Evolutionary conservation across 2,888 invertebrate species (phyloP).

Genomic region (Ceratothoa steindachneri): DNA sequence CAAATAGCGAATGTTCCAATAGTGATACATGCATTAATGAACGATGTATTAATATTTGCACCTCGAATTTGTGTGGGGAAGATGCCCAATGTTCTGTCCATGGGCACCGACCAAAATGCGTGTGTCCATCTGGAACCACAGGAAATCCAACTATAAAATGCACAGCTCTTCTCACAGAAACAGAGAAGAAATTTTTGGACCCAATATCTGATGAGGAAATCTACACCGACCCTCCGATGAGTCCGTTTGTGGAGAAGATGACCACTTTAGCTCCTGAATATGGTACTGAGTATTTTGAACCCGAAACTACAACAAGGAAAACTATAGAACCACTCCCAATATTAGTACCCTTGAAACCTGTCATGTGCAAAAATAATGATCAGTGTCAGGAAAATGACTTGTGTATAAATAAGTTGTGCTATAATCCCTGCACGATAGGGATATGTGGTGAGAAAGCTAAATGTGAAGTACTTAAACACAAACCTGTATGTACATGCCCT

Average conservation of each 20-base stretch:
- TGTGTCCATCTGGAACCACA: constrained; percentile 67
- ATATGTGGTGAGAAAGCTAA: constrained; percentile 75
- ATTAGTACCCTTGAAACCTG: constrained; percentile 10
- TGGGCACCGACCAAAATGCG: constrained; percentile 60
- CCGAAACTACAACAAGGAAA: constrained; percentile 12
- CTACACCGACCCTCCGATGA: neutral
- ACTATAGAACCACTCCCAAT: constrained; percentile 28
- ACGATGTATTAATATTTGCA: constrained; percentile 29
- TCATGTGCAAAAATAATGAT: constrained; percentile 35
- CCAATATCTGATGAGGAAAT: neutral
- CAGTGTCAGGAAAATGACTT: constrained; percentile 25
- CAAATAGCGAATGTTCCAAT: constrained; percentile 21
- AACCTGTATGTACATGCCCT: constrained; percentile 79
- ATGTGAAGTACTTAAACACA: constrained; percentile 74
- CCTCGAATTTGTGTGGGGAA: constrained; percentile 33
- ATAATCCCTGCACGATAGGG: constrained; percentile 63
- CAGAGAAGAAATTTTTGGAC: neutral
- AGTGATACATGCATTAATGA: constrained; percentile 26
- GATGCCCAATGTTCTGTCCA: constrained; percentile 32
- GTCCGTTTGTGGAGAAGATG: neutral
- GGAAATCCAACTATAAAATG: constrained; percentile 79
- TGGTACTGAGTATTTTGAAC: neutral
- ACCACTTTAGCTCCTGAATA: neutral
- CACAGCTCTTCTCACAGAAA: constrained; percentile 30
- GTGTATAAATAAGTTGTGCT: constrained; percentile 35